Conservation (phyloP, 2,113 vertebrate species). For the Paracanthobrama guichenoti region DNA sequence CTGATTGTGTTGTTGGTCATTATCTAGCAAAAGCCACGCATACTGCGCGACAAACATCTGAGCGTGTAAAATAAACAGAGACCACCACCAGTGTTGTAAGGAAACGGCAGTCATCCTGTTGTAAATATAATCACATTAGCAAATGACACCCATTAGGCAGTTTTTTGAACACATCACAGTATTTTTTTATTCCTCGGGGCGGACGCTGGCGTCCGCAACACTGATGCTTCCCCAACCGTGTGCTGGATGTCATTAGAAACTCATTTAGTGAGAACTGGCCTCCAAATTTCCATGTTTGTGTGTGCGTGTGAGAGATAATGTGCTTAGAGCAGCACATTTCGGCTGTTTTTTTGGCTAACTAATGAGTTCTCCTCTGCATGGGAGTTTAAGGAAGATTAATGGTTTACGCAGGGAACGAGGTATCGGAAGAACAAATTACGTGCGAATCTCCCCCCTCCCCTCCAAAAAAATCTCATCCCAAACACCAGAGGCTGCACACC, state of each 20-base stretch:
- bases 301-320: conserved; percentile 34
- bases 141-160: conserved; percentile 62
- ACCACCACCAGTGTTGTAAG: conserved; percentile 28
- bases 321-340: conserved; percentile 53
- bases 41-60: conserved; percentile 65
- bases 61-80: conserved; percentile 71
- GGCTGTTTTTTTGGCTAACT: conserved; percentile 47
- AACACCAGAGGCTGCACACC: conserved; percentile 49
- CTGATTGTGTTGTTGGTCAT: conserved; percentile 75
- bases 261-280: conserved; percentile 48
- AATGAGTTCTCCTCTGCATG: conserved; percentile 54
- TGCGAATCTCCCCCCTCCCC: conserved; percentile 6
- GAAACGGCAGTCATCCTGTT: conserved; percentile 40
- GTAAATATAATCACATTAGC: conserved; percentile 56
- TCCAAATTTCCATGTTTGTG: conserved; percentile 38
- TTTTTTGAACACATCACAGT: conserved; percentile 33
- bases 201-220: not conserved
- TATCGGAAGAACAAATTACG: conserved; percentile 53
- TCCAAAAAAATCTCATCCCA: conserved; percentile 33
- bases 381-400: conserved; percentile 58
- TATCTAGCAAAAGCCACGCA: conserved; percentile 71
- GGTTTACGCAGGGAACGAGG: conserved; percentile 42
- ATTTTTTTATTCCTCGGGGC: not conserved
- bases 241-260: conserved; percentile 53
- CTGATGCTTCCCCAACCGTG: conserved; percentile 22